Percentiles rank a stretch among this genome's conserved stretches.
These are phyloP conservation scores for Strigamia maritima DNA, from an alignment of 2,888 invertebrate genomes.

Conservation along the genomic window DNA sequence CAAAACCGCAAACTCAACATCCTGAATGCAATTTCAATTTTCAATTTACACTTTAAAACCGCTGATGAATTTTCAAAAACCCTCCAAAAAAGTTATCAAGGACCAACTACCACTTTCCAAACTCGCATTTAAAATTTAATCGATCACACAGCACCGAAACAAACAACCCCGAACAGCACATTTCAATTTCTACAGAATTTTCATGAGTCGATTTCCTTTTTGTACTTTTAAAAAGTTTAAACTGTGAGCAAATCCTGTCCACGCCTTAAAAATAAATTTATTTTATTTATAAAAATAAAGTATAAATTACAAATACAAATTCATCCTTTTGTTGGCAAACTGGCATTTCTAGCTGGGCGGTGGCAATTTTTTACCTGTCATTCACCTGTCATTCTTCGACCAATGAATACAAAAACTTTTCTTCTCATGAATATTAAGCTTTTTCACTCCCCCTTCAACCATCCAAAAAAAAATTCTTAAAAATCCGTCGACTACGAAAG, in stretches of 20 bases:
- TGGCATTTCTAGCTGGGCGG: neutral
- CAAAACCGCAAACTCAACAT: neutral
- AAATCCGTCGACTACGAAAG: neutral
- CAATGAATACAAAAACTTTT: neutral
- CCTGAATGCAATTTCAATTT: neutral
- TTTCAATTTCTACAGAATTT: neutral
- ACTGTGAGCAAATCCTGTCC: neutral
- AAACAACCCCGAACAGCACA: neutral
- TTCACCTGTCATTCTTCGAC: constrained; percentile 6
- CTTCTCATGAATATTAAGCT: neutral
- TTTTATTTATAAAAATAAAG: neutral
- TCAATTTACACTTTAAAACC: neutral
- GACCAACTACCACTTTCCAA: neutral
- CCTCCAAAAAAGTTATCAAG: neutral
- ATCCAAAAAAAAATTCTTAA: neutral
- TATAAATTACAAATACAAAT: neutral
- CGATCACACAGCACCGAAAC: neutral
- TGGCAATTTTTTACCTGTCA: neutral
- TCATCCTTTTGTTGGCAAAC: neutral
- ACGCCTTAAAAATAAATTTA: neutral
- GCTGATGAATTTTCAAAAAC: neutral
- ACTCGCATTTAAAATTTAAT: neutral
- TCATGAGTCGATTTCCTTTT: constrained; percentile 8
- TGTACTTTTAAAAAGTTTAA: neutral
- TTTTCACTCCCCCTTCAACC: neutral